Evolutionary conservation across 2,888 invertebrate species (phyloP).

Genomic region (Phyto melanocephala): DNA sequence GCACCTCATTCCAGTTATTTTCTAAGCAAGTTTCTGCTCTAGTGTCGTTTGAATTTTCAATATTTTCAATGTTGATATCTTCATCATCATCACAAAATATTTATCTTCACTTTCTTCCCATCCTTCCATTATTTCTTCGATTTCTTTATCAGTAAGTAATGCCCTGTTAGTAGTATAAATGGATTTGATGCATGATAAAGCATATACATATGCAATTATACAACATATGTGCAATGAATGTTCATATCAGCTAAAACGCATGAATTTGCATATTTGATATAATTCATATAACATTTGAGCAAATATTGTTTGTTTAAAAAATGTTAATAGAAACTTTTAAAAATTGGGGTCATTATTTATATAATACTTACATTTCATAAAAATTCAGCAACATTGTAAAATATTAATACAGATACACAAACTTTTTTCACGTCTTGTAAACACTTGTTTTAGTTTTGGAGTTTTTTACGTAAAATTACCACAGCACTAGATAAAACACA

Average conservation of each 20-base stretch:
- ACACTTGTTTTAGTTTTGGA: too few species aligned
- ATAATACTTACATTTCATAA: not conserved
- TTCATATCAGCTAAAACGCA: not conserved
- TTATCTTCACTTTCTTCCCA: slow-evolving; percentile 14
- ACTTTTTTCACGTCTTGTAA: too few species aligned
- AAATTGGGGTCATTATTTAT: not conserved
- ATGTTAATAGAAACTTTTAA: not conserved
- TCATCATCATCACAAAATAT: not conserved
- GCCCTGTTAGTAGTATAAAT: not conserved
- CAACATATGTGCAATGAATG: too few species aligned
- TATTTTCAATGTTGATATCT: not conserved
- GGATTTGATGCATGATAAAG: not conserved
- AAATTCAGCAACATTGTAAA: too few species aligned
- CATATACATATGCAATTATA: not conserved
- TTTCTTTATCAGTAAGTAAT: not conserved
- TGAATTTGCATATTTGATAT: not conserved
- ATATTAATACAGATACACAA: too few species aligned
- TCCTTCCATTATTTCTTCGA: not conserved
- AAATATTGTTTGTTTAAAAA: not conserved
- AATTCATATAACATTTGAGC: not conserved
- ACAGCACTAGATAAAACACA: too few species aligned
- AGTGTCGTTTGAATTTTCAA: not conserved
- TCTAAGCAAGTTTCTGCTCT: not conserved
- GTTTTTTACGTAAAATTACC: too few species aligned
- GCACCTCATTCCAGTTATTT: not conserved